Evolutionary conservation across 2,797 vertebrate genomes (phyloP).

Genomic region (Propithecus perrieri): DNA sequence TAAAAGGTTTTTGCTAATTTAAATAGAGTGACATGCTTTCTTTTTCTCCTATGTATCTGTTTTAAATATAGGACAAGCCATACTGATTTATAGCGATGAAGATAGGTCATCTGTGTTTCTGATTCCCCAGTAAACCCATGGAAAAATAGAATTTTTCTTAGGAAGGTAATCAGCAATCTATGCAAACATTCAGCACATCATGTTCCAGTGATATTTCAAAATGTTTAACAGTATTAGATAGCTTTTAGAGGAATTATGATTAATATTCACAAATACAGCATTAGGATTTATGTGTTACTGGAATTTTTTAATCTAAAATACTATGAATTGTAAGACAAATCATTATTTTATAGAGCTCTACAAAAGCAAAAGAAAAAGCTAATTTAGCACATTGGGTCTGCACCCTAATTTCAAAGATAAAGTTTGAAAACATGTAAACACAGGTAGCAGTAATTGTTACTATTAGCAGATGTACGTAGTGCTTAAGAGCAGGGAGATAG

Average conservation of each 20-base stretch:
- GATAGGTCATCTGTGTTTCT: not conserved
- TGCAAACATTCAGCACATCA: not conserved
- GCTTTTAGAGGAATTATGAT: constrained; percentile 15
- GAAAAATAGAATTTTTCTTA: not conserved
- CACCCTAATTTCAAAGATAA: constrained; percentile 7
- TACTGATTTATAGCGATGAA: not conserved
- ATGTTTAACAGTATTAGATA: not conserved
- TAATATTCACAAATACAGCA: not conserved
- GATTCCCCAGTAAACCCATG: not conserved
- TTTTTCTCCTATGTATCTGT: not conserved
- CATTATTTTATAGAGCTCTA: not conserved
- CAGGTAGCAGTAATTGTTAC: not conserved
- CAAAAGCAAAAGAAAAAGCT: not conserved
- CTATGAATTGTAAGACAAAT: not conserved
- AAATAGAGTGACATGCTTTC: not conserved
- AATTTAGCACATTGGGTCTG: not conserved
- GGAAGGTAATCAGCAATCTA: not conserved
- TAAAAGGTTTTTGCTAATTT: not conserved
- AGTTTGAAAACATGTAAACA: constrained; percentile 16
- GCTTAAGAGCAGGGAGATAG: not conserved
- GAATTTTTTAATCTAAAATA: not conserved
- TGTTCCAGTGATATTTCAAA: not conserved
- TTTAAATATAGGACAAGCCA: not conserved
- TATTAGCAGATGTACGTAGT: not conserved
- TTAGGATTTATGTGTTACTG: not conserved